Base-by-base conservation (phyloP, 2,797 vertebrate species). In the Euthynnus affinis region DNA sequence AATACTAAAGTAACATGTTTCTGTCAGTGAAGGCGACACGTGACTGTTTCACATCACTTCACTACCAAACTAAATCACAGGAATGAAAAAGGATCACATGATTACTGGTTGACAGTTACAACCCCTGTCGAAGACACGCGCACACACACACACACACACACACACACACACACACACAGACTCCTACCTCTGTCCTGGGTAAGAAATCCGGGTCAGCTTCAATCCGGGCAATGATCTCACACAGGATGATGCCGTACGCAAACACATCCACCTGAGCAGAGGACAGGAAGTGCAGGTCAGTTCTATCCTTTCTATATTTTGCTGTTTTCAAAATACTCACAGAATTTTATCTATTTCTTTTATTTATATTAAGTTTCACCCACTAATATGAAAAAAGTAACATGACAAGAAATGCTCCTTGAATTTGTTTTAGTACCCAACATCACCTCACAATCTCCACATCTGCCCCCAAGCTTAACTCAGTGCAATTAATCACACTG, bases 201-300 rank as follows among this genome's bases (percentile, higher is more conserved):
- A 99, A 90, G 91, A 97, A 96, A 89, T 99, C 98, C 0, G 98
- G 98, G 87, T 99, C 98, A 0, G 98, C 98, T 5, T 97, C 97
- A 27, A 99, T 94, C 23, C 98, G 95, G 37, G 97, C 98, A 0
- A 99, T 98, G 88, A 96, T 95, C 93, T 99, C 98, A 7, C 98
- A 98, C 66, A 99, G 92, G 88, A 99, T 97, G 86, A 99, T 99
- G 55, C 98, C 98, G 0, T 95, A 99, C 0, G 97, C 96, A 34
- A 99, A 99, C 76, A 98, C 96, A 9, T 99, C 98, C 0, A 96
- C 97, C 98, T 99, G 80, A 5, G 51, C 27, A 68, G 23, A 65
- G 70, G 14, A 55, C 15, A 48, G 52, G 15, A 71, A 18, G 9
- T 1, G 9, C 3, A 51, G 1, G 4, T 81, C 44, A 83, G 52